phyloP scores from a whole-genome alignment of 2,113 vertebrate species.

The Gavialis gangeticus region DNA sequence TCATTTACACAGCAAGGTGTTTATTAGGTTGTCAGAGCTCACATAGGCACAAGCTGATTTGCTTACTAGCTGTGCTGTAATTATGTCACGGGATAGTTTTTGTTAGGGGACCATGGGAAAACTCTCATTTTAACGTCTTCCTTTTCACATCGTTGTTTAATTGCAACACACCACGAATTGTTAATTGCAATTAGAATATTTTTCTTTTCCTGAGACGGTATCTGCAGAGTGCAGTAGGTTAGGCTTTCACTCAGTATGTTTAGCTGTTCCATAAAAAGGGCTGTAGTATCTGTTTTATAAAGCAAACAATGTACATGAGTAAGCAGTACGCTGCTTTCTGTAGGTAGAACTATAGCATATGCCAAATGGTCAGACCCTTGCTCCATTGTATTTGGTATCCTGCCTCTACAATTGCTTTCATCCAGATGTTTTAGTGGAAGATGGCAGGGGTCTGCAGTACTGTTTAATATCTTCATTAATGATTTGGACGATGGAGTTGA shows the following conservation, averaged over 20 bases:
- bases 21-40: slow-evolving; percentile 72
- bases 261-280: neutral
- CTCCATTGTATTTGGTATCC: neutral
- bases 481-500: too few relatives aligned
- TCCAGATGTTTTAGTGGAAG: neutral
- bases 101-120: slow-evolving; percentile 24
- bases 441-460: neutral
- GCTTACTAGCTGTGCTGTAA: slow-evolving; percentile 55
- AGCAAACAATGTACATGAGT: neutral
- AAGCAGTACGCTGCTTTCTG: neutral
- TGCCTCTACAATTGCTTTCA: neutral
- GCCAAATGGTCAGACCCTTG: neutral
- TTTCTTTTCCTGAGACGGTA: slow-evolving; percentile 24
- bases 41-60: slow-evolving; percentile 62
- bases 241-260: neutral
- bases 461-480: rapidly evolving
- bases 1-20: slow-evolving; percentile 71
- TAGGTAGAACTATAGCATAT: neutral
- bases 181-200: slow-evolving; percentile 55
- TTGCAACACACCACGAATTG: slow-evolving; percentile 31
- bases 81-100: slow-evolving; percentile 52
- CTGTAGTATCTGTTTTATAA: neutral
- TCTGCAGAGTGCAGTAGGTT: neutral
- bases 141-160: slow-evolving; percentile 65
- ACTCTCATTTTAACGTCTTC: slow-evolving; percentile 53